These are phyloP conservation scores for Neogobius melanostomus DNA, from an alignment of 2,113 vertebrate genomes.

Conservation along the genomic window DNA sequence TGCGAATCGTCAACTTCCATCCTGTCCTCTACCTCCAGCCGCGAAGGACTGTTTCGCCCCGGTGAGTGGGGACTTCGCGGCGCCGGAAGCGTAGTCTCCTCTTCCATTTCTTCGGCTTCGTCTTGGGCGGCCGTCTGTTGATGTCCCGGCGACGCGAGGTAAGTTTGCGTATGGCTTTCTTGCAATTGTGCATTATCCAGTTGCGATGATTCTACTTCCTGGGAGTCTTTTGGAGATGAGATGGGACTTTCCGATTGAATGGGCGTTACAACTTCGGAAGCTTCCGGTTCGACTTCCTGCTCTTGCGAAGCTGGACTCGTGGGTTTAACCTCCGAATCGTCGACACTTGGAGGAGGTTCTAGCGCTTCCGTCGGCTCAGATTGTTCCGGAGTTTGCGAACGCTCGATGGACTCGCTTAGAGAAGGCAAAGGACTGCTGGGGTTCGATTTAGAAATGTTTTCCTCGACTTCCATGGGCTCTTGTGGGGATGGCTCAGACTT, in stretches of 20 bases:
- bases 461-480: background rate
- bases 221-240: conserved; percentile 2
- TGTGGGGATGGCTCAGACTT: background rate
- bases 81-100: background rate
- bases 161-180: conserved; percentile 5
- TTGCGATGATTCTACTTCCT: background rate
- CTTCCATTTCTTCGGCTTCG: background rate
- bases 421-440: background rate
- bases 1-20: background rate
- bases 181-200: background rate
- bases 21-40: background rate
- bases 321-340: background rate
- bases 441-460: background rate
- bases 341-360: background rate
- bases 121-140: background rate
- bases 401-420: background rate
- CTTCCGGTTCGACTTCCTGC: background rate
- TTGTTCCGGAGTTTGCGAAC: background rate
- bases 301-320: background rate
- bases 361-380: background rate
- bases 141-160: background rate
- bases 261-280: background rate
- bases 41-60: background rate
- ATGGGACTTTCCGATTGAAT: background rate
- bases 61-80: background rate